Conservation (phyloP, 2,113 vertebrate species). For the Uria aalge region DNA sequence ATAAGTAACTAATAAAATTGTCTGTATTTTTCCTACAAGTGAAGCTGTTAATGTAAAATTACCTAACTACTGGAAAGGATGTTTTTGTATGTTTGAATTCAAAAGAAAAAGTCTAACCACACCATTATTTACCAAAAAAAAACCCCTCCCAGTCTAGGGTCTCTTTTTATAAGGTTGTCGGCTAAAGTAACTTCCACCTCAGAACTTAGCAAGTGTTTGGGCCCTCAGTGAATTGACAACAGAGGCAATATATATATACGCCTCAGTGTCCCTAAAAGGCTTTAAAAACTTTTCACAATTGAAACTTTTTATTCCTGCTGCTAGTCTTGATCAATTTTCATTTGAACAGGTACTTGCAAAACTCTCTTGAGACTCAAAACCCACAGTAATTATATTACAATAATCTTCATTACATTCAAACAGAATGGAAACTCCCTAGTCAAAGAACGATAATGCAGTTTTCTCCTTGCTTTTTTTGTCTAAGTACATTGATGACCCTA, state of each 20-base stretch:
- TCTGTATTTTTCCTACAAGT: not conserved
- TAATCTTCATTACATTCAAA: not conserved
- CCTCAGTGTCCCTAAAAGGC: not conserved
- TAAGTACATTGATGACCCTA: not conserved
- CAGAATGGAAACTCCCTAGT: not conserved
- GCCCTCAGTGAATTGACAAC: not conserved
- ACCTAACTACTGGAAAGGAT: not conserved
- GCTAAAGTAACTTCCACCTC: not conserved
- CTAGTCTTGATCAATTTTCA: not conserved
- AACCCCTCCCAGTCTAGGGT: not conserved
- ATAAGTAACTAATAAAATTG: not conserved
- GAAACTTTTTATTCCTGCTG: constrained; percentile 4
- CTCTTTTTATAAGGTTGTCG: not conserved
- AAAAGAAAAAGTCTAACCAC: not conserved
- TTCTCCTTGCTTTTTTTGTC: not conserved
- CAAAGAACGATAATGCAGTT: not conserved
- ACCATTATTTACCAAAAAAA: not conserved
- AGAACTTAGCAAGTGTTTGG: not conserved
- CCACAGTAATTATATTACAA: not conserved
- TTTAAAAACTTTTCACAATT: not conserved
- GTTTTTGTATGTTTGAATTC: not conserved
- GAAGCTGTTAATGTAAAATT: not conserved
- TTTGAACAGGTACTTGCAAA: constrained; percentile 23
- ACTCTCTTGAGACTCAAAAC: not conserved
- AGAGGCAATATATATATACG: not conserved